Evolutionary conservation across 2,113 vertebrate genomes (phyloP), one percentile per base, ranked within the genome.

Genomic region (Morone chrysops): DNA sequence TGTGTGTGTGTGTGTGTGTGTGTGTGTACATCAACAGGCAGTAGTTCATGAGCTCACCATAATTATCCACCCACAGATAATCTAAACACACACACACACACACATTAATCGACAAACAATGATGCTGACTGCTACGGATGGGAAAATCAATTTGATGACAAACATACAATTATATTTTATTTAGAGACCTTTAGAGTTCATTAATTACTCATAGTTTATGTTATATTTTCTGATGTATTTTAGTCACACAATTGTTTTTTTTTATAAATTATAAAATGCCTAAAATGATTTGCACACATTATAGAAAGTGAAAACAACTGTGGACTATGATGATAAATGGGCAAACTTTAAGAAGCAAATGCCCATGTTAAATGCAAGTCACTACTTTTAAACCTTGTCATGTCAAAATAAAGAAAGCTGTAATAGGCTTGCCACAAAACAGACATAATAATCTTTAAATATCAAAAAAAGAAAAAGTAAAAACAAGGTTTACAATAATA

Each of bases 61-160:
- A 73, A 70, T 72, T 63, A 80, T 67, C 31, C 74, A 67, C 71
- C 25, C 53, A 78, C 54, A 74, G 76, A 56, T 50, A 62, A 60
- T 75, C 22, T 73, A 66, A 80, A 56, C 53, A 22, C 31, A 53
- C 17, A 20, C 53, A 53, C 20, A 20, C 57, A 72, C n/a, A 75
- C 25, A 51, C 47, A 62, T 31, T 43, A 8, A 62, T 4, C 63
- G 36, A 57, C 25, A 48, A 10, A 62, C 63, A 50, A 20, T 51
- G 62, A 31, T 59, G 54, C 6, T n/a, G 17, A 48, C 54, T 62
- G 62, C 9, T 41, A 25, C 47, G 67, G 38, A 78, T 16, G 8
- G 13, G 11, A 40, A 63, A 60, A 66, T 41, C 20, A 4, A 54
- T 47, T n/a, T n/a, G 4, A 31, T 38, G 0, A 53, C 7, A 31